Conservation (phyloP, 2,113 vertebrate species). For the human (Homo sapiens) region GRCh38 chr2:179871001-179871500, state of each 20-base stretch:
- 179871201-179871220: not conserved
- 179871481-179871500: not conserved
- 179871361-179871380: not conserved
- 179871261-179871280: not conserved
- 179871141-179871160: not conserved
- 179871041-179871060: not conserved
- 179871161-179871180: slow-evolving; percentile 7
- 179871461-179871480: not conserved
- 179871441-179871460: not conserved
- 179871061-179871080: not conserved
- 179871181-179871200: slow-evolving; percentile 35
- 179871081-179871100: not conserved
- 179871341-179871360: not conserved
- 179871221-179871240: not conserved
- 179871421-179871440: not conserved
- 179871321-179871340: not conserved
- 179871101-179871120: not conserved
- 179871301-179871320: not conserved
- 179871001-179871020: not conserved
- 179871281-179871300: not conserved
- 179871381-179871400: not conserved
- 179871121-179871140: not conserved
- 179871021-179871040: not conserved
- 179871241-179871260: not conserved
- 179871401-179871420: not conserved